These are phyloP conservation scores for Rhinoraja longicauda DNA, from an alignment of 2,797 vertebrate genomes.

Conservation along the genomic window DNA sequence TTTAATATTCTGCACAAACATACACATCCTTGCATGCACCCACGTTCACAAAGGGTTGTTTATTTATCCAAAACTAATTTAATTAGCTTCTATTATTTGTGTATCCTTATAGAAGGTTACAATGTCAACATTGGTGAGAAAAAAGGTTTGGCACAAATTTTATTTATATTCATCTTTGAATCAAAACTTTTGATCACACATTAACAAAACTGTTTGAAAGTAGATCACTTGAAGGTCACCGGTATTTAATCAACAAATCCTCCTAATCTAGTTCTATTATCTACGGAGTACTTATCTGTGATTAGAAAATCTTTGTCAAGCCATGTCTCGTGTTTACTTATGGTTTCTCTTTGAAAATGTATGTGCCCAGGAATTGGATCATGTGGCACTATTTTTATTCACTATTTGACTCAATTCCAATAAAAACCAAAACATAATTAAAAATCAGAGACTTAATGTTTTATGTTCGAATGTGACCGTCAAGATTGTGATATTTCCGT, in stretches of 20 bases:
- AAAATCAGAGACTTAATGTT: no score
- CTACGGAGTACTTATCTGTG: background rate
- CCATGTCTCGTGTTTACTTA: background rate
- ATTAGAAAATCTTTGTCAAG: background rate
- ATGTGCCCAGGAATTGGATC: no score
- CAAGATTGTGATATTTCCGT: no score
- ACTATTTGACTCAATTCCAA: no score
- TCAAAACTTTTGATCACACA: background rate
- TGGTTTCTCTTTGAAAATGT: background rate
- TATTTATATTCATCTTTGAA: background rate
- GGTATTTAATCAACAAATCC: slow-evolving; percentile 24
- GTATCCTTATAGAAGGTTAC: background rate
- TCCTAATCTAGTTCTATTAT: slow-evolving; percentile 12
- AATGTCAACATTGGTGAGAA: background rate
- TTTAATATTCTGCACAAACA: background rate
- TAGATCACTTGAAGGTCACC: slow-evolving; percentile 5
- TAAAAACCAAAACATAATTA: no score
- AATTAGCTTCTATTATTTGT: background rate
- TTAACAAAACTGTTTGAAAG: slow-evolving; percentile 26
- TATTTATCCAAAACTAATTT: background rate
- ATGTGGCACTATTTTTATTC: no score
- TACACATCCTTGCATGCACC: background rate
- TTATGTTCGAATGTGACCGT: no score
- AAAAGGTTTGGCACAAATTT: slow-evolving; percentile 1
- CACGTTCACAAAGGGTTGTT: background rate